Conservation (phyloP, 1,140 invertebrate genomes). For the Drosophila prosaltans region DNA sequence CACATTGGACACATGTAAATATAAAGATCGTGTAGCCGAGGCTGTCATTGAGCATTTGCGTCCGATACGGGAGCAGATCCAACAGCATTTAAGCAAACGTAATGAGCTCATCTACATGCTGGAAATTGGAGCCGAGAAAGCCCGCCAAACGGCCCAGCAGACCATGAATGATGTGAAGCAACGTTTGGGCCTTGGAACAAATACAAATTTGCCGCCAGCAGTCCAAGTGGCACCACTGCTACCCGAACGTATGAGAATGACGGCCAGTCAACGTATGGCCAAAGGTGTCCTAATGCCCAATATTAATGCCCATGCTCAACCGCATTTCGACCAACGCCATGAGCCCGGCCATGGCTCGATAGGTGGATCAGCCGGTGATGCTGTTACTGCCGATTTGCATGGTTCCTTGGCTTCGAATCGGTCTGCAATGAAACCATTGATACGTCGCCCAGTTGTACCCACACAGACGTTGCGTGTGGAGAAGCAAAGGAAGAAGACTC, state of each 20-base stretch:
- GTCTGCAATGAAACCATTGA: background rate
- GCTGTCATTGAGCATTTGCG: conserved; percentile 88
- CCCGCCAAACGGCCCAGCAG: conserved; percentile 86
- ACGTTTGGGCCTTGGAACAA: conserved; percentile 85
- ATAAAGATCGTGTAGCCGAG: conserved; percentile 91
- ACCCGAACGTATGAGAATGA: conserved; percentile 39
- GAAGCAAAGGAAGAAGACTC: conserved; percentile 26
- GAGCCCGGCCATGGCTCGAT: conserved; percentile 10
- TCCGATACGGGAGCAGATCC: conserved; percentile 88
- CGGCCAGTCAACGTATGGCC: conserved; percentile 50
- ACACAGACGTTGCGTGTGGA: conserved; percentile 56
- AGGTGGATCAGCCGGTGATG: conserved; percentile 33
- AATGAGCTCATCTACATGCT: conserved; percentile 88
- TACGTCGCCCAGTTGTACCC: conserved; percentile 48
- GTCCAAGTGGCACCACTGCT: conserved; percentile 51
- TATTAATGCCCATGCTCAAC: conserved; percentile 24
- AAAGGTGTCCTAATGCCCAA: conserved; percentile 20
- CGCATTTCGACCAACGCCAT: conserved; percentile 30
- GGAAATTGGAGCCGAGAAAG: conserved; percentile 88
- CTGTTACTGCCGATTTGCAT: conserved; percentile 12
- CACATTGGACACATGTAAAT: conserved; percentile 90
- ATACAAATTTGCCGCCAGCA: conserved; percentile 28
- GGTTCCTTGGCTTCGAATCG: background rate
- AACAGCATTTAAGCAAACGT: conserved; percentile 85
- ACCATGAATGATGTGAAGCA: conserved; percentile 89